Evolutionary conservation across 2,888 invertebrate genomes (phyloP).

Genomic region (Dermolepida albohirtum): DNA sequence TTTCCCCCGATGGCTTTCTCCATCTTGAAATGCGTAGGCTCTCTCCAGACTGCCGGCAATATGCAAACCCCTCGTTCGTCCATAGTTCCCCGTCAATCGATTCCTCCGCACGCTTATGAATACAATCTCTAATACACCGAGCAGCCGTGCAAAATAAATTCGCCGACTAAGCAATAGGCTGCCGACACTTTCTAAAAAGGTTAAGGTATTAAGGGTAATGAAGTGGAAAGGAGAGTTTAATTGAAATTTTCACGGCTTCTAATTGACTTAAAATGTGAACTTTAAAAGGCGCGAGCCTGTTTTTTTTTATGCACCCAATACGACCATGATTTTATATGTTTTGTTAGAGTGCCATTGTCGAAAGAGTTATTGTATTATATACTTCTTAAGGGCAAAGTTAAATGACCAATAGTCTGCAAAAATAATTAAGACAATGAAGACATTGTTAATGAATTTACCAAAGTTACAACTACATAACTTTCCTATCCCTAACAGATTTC

Average conservation of each 20-base stretch:
- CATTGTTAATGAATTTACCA: too few species aligned
- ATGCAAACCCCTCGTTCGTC: conserved; percentile 15
- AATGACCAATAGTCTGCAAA: too few species aligned
- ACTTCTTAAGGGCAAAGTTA: too few species aligned
- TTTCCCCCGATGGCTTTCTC: conserved; percentile 32
- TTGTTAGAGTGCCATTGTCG: background rate
- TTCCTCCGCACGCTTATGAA: conserved; percentile 54
- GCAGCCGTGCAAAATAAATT: conserved; percentile 47
- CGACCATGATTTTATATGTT: conserved; percentile 9
- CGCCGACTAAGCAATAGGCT: conserved; percentile 47
- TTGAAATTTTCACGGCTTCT: conserved; percentile 49
- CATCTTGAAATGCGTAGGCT: conserved; percentile 11
- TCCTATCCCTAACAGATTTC: too few species aligned
- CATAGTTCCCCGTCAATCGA: conserved; percentile 49
- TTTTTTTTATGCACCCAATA: background rate
- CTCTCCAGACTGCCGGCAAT: conserved; percentile 8
- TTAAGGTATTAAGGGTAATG: conserved; percentile 53
- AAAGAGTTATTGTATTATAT: too few species aligned
- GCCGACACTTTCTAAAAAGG: conserved; percentile 49
- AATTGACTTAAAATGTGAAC: conserved; percentile 39
- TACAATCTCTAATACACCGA: conserved; percentile 53
- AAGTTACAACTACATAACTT: too few species aligned
- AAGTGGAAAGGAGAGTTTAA: conserved; percentile 51
- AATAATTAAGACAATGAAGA: too few species aligned
- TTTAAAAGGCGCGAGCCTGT: conserved; percentile 4